Base-by-base conservation (phyloP, 1,140 invertebrate genomes). In the Caerostris darwini region DNA sequence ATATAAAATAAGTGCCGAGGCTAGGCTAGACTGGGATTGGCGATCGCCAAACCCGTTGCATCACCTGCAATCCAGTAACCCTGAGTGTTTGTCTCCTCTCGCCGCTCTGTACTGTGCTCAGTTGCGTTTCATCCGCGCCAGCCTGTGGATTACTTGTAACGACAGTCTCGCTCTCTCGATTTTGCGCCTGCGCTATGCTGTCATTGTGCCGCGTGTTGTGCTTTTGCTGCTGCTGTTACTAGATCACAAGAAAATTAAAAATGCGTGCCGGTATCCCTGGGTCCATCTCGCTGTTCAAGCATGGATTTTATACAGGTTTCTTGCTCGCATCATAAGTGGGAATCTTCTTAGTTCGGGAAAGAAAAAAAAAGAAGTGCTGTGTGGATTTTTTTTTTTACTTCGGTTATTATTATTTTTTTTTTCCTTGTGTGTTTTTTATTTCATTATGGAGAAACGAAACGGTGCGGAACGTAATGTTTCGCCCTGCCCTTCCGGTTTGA, bases 401-500 rank as follows among this genome's bases (percentile, higher is more conserved):
- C 53, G 53, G 53, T 59, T 81, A 82, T 83, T 64, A 57, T 83
- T 58, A 7, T 53, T 82, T 34, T 91, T 61, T 61, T 14, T 50
- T 5, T 88, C 56, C 77, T 50, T 88, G n/a, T 91, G 54, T 87
- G 50, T 86, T 92, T n/a, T 93, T 86, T 67, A n/a, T 93, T 86
- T 69, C 12, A 53, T 87, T 12, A 87, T 87, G 92, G 64, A 57
- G 83, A 69, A 82, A 71, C 53, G 92, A 82, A 89, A 67, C 86
- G 92, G 83, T 88, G 92, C 85, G 86, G 85, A 89, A 88, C 61
- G 86, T 53, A 61, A 57, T 86, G 82, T 93, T 53, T 69, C 90
- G 90, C 91, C 91, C 91, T 88, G 86, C 86, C 92, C 92, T 94
- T 94, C 92, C 92, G 92, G 92, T 93, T 17, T 53, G 34, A 12